Percentiles rank a stretch among this genome's conserved stretches.
These are phyloP conservation scores for Aphaenogaster rudis DNA, from an alignment of 1,140 invertebrate species.

Conservation along the genomic window DNA sequence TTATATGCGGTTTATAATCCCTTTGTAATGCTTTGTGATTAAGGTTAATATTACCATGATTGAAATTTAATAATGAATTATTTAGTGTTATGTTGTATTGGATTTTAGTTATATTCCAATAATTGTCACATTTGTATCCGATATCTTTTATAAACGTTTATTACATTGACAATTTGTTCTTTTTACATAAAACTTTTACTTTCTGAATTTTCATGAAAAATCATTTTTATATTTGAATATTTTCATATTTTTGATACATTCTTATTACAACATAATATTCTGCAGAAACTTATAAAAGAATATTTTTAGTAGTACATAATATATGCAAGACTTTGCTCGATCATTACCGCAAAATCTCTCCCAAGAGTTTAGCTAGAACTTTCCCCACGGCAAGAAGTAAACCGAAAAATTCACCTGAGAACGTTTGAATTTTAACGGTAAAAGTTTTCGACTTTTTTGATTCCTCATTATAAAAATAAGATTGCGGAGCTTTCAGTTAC, in stretches of 20 bases:
- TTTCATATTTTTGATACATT: background rate
- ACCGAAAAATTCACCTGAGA: conserved; percentile 51
- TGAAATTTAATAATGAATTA: conserved; percentile 54
- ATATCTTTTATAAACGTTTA: background rate
- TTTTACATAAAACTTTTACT: background rate
- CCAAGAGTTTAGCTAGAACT: conserved; percentile 65
- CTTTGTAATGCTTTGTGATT: conserved; percentile 56
- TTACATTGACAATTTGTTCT: background rate
- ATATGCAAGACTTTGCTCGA: conserved; percentile 29
- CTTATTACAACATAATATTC: background rate
- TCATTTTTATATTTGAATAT: background rate
- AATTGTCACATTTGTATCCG: conserved; percentile 22
- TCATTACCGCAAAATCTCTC: conserved; percentile 58
- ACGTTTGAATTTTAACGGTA: conserved; percentile 71
- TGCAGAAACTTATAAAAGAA: background rate
- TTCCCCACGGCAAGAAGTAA: conserved; percentile 54
- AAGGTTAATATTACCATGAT: conserved; percentile 58
- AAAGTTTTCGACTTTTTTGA: conserved; percentile 68
- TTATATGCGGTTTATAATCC: conserved; percentile 49
- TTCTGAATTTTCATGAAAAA: background rate
- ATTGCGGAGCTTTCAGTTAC: background rate
- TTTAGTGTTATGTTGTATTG: conserved; percentile 9
- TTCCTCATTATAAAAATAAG: conserved; percentile 19
- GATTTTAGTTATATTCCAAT: conserved; percentile 25
- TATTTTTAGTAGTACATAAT: conserved; percentile 20